Evolutionary conservation across 2,113 vertebrate species (phyloP).

Genomic region (Felis catus): F.catus_Fca126_mat1.0 CM031413.1:112460001-112460500

Average conservation of each 20-base stretch:
- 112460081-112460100: neutral
- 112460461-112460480: neutral
- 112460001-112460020: neutral
- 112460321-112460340: neutral
- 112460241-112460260: neutral
- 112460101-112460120: neutral
- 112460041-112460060: neutral
- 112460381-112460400: neutral
- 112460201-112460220: neutral
- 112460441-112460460: neutral
- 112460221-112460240: neutral
- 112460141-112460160: neutral
- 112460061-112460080: neutral
- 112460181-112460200: neutral
- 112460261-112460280: neutral
- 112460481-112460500: neutral
- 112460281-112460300: constrained; percentile 14
- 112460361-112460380: neutral
- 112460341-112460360: neutral
- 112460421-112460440: neutral
- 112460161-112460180: neutral
- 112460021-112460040: neutral
- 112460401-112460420: neutral
- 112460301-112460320: neutral
- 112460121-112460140: neutral